phyloP scores from a whole-genome alignment of 2,888 invertebrate genomes.

The Kuschelorhynchus macadamiae region DNA sequence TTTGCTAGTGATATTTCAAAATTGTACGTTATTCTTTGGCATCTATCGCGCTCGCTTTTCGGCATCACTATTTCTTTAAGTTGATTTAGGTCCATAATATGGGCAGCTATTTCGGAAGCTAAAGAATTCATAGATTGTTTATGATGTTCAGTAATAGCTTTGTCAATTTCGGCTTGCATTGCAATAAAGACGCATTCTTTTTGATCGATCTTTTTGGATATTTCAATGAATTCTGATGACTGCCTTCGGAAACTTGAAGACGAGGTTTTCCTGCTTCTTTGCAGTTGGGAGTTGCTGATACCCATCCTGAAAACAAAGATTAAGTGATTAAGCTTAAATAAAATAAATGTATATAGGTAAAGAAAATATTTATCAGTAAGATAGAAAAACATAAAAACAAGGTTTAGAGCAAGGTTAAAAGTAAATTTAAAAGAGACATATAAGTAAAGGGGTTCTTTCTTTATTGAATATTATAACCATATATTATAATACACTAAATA shows the following conservation, averaged over 20 bases:
- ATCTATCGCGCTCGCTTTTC: constrained; percentile 18
- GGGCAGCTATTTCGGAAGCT: constrained; percentile 34
- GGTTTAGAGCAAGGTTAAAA: no score
- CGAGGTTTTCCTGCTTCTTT: not conserved
- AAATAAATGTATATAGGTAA: not conserved
- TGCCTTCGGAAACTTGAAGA: not conserved
- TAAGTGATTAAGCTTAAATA: not conserved
- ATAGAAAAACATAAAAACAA: no score
- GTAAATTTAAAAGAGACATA: no score
- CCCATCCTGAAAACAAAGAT: constrained; percentile 22
- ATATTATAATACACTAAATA: no score
- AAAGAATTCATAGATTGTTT: constrained; percentile 16
- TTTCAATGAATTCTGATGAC: not conserved
- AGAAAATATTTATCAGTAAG: no score
- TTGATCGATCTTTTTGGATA: constrained; percentile 37
- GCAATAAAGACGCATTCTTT: constrained; percentile 42
- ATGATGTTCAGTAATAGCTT: constrained; percentile 19
- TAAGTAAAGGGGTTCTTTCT: no score
- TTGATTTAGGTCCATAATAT: constrained; percentile 40
- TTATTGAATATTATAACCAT: no score
- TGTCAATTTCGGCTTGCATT: constrained; percentile 40
- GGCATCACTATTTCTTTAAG: constrained; percentile 21
- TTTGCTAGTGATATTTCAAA: constrained; percentile 46
- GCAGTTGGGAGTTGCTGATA: not conserved
- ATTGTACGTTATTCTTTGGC: constrained; percentile 29